Conservation (phyloP, 1,140 invertebrate species). For the Pristionchus pacificus region DNA sequence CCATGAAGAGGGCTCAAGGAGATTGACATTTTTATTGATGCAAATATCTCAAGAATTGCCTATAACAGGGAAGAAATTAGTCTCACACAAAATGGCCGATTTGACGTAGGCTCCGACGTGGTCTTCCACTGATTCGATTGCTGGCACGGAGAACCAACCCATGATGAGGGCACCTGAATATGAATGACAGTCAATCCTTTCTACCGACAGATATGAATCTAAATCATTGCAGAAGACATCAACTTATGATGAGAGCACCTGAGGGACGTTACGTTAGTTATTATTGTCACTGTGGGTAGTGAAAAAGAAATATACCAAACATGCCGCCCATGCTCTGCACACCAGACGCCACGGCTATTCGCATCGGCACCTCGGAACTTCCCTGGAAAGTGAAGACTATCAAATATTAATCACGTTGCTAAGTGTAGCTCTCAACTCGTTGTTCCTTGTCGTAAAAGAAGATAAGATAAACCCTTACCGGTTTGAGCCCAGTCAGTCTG, state of each 20-base stretch:
- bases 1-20: constrained; percentile 16
- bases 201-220: too few species aligned
- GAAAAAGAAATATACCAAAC: constrained; percentile 18
- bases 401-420: too few species aligned
- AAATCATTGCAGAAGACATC: too few species aligned
- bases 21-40: neutral
- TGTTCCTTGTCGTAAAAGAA: too few species aligned
- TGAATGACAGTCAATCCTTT: neutral
- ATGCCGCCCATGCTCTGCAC: constrained; percentile 20
- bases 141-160: constrained; percentile 16
- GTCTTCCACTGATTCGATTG: constrained; percentile 18
- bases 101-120: constrained; percentile 20
- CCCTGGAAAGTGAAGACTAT: constrained; percentile 13
- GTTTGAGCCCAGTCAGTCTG: constrained; percentile 23
- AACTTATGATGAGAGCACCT: too few species aligned
- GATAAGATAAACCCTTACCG: constrained; percentile 3
- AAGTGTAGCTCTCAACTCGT: too few species aligned
- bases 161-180: neutral
- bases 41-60: neutral
- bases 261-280: too few species aligned
- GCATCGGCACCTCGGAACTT: constrained; percentile 18
- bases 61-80: too few species aligned
- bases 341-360: constrained; percentile 26
- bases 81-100: too few species aligned
- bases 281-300: too few species aligned